phyloP scores from a whole-genome alignment of 2,797 vertebrate species.

The Sebastes hubbsi region DNA sequence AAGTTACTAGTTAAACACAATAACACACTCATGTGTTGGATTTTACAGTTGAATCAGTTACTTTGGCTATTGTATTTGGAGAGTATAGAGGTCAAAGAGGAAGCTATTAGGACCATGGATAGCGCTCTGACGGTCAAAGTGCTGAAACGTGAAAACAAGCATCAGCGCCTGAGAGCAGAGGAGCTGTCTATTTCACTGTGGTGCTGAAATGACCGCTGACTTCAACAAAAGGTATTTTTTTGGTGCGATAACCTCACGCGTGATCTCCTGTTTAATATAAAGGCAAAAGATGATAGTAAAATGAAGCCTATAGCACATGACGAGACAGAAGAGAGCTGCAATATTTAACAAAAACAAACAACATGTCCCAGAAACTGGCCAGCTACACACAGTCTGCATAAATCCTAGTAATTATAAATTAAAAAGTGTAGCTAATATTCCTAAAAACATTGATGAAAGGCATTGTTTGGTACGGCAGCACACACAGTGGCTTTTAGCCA shows the following conservation, averaged over 20 bases:
- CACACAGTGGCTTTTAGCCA: neutral
- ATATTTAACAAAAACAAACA: neutral
- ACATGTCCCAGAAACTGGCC: neutral
- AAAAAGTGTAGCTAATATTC: neutral
- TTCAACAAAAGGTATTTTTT: neutral
- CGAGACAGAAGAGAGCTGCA: no score
- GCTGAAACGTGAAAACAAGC: neutral
- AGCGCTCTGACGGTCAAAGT: neutral
- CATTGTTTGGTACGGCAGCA: neutral
- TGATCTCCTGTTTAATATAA: neutral
- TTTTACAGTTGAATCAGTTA: neutral
- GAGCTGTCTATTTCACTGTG: neutral
- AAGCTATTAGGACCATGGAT: neutral
- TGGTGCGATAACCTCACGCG: neutral
- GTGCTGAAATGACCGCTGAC: neutral
- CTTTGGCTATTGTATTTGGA: neutral
- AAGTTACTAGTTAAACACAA: no score
- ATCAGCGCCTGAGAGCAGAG: neutral
- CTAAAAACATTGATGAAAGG: neutral
- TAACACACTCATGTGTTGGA: neutral
- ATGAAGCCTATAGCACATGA: no score
- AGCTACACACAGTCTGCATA: neutral
- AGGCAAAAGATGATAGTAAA: no score
- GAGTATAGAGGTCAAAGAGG: neutral
- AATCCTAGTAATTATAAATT: no score